Evolutionary conservation across 2,888 invertebrate species (phyloP).

Genomic region (Bruchidius siliquastri): DNA sequence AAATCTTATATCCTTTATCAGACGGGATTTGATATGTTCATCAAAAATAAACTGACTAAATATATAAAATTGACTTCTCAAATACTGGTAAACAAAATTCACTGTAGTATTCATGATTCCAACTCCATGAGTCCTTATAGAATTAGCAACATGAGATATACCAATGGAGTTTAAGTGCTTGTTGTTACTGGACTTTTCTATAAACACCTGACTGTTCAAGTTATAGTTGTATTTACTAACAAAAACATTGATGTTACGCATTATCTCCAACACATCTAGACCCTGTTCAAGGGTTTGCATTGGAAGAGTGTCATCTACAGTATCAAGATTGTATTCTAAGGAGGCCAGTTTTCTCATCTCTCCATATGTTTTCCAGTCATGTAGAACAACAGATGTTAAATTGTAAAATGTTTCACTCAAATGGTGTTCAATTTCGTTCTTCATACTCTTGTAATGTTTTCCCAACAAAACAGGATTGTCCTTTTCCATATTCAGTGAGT

Average conservation of each 20-base stretch:
- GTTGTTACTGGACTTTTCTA: constrained; percentile 85
- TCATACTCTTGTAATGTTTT: constrained; percentile 42
- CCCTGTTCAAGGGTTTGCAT: constrained; percentile 97
- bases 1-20: constrained; percentile 81
- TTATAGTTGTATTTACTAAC: constrained; percentile 92
- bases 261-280: constrained; percentile 92
- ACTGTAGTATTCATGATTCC: constrained; percentile 68
- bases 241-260: constrained; percentile 93
- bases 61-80: constrained; percentile 86
- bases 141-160: constrained; percentile 93
- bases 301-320: constrained; percentile 90
- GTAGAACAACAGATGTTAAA: constrained; percentile 91
- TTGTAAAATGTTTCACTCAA: constrained; percentile 95
- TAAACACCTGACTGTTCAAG: constrained; percentile 92
- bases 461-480: constrained; percentile 38
- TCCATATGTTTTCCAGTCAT: constrained; percentile 96
- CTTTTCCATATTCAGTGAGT: constrained; percentile 38
- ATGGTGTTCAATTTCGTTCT: constrained; percentile 73
- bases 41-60: constrained; percentile 97
- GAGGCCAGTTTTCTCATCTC: constrained; percentile 92
- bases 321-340: constrained; percentile 73
- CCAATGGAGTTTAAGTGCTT: constrained; percentile 94
- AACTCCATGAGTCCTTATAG: constrained; percentile 92
- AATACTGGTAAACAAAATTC: constrained; percentile 89
- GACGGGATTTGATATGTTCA: constrained; percentile 92